Evolutionary conservation across 2,888 invertebrate genomes (phyloP), one percentile per base, ranked within the genome.

Genomic region (Euphydryas editha): DNA sequence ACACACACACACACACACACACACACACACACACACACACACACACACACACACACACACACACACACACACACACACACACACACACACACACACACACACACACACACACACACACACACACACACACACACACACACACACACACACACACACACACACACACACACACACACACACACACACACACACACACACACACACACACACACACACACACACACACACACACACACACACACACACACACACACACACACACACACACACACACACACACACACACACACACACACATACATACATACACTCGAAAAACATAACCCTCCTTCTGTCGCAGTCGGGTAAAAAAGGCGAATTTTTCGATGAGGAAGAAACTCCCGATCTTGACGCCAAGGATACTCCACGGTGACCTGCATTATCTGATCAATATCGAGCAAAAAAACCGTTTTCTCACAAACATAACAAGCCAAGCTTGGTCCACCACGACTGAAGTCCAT

Each of bases 1-100:
- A 49, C 49, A 49, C 49, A 49, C 49, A 49, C 49, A 49, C 49
- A 49, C 49, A 49, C 49, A 49, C 49, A 49, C 49, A 49, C 49
- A 49, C 49, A 49, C 49, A 49, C 49, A 49, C 49, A 49, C 49
- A 49, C 49, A 49, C 49, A 49, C 49, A 49, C 49, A 49, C 49
- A 49, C 49, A 49, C 49, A 49, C 49, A 49, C 49, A 49, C 49
- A 49, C 49, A 49, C 49, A 49, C 49, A 49, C 49, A 49, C 49
- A 49, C 49, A 49, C 49, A 49, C 49, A 49, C 49, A 49, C 49
- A 49, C 49, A 49, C 49, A 49, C 49, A 49, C 49, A 49, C 49
- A 49, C 49, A 49, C 49, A 49, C 49, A 49, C 49, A 49, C 49
- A 49, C 49, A 49, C 49, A 49, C 49, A 49, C 49, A 49, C 49